These are phyloP conservation scores for Thamnophis sirtalis DNA, from an alignment of 2,113 vertebrate genomes.

Conservation along the genomic window DNA sequence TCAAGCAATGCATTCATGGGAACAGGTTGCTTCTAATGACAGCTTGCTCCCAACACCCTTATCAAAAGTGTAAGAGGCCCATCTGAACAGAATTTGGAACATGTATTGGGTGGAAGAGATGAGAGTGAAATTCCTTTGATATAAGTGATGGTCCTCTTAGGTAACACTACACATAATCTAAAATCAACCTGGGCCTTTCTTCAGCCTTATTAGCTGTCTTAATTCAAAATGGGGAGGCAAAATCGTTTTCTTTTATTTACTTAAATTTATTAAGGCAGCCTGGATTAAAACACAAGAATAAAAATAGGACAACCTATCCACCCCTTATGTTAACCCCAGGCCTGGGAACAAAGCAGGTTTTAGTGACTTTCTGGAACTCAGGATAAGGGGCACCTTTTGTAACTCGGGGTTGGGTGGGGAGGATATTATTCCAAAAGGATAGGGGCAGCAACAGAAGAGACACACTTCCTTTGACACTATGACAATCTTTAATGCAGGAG, in stretches of 20 bases:
- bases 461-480: not conserved
- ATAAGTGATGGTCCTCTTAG: not conserved
- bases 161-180: not conserved
- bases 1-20: not conserved
- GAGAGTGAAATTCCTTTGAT: not conserved
- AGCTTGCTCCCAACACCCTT: not conserved
- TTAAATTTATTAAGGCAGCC: not conserved
- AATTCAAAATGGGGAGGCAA: not conserved
- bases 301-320: not conserved
- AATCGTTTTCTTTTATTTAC: not conserved
- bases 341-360: not conserved
- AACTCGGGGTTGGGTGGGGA: rapidly evolving
- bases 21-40: not conserved
- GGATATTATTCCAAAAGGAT: not conserved
- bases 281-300: not conserved
- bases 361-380: not conserved
- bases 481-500: not conserved
- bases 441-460: not conserved
- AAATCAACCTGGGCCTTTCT: not conserved
- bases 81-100: not conserved
- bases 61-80: not conserved
- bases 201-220: not conserved
- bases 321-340: not conserved
- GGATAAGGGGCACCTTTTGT: not conserved
- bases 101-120: not conserved